These are phyloP conservation scores for Numenius phaeopus DNA, from an alignment of 2,797 vertebrate genomes.

Conservation along the genomic window DNA sequence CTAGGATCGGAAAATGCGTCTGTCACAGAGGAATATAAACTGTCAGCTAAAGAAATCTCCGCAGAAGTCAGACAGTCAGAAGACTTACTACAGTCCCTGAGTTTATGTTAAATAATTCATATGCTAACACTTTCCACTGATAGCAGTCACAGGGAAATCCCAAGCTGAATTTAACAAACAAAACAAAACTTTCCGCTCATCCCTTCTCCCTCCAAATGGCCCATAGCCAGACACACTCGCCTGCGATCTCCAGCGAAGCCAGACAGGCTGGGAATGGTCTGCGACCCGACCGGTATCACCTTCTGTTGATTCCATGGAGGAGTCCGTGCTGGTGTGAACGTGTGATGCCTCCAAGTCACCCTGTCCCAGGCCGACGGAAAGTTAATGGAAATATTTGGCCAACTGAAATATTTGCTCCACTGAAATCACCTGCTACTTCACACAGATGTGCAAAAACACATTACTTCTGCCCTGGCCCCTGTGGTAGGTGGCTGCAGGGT, in stretches of 20 bases:
- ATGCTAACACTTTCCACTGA: conserved; percentile 1
- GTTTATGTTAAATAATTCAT: conserved; percentile 63
- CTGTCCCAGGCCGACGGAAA: not conserved
- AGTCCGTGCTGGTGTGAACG: fast-evolving
- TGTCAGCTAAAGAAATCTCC: conserved; percentile 41
- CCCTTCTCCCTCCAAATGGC: not conserved
- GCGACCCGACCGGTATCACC: too few species aligned
- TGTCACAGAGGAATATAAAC: conserved; percentile 69
- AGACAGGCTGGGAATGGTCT: not conserved
- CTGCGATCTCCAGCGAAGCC: fast-evolving
- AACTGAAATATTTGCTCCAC: not conserved
- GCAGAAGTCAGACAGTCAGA: conserved; percentile 65
- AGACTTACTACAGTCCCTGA: conserved; percentile 54
- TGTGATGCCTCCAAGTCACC: fast-evolving
- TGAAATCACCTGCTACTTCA: not conserved
- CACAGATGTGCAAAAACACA: fast-evolving
- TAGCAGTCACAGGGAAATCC: conserved; percentile 13
- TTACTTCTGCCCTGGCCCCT: not conserved
- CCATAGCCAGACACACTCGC: not conserved
- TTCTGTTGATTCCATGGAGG: not conserved
- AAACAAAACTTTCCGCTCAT: not conserved
- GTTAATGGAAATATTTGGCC: not conserved
- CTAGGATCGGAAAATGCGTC: conserved; percentile 55
- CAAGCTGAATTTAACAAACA: conserved; percentile 20
- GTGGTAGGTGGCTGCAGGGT: fast-evolving